Evolutionary conservation across 1,140 invertebrate species (phyloP), one percentile per base, ranked within the genome.

Genomic region (Cephus cinctus): DNA sequence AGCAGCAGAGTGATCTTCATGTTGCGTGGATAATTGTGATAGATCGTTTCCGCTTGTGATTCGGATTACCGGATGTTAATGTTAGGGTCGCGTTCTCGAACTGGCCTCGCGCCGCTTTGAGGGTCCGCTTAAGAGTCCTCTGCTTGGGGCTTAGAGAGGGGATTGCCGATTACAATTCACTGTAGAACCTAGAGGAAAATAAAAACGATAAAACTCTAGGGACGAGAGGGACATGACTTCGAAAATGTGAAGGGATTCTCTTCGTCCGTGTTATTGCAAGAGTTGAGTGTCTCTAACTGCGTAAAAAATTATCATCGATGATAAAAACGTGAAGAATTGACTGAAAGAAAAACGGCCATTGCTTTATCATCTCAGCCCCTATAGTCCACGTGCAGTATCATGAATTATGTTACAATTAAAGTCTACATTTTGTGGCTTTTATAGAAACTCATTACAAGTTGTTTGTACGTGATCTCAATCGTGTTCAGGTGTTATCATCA

Each of bases 21-120:
- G 51, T 32, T 63, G 52, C 54, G 43, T 58, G 54, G 56, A 52
- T 65, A 59, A 62, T 59, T 42, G 49, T 27, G 41, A 44, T 57
- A 52, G 55, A 62, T 30, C 34, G 34, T 12, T 36, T 11, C 11
- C 14, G 34, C 19, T 36, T 18, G 14, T 18, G 34, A 36, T 53
- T 63, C 61, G 57, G 59, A 67, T 59, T 59, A 62, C 55, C 69
- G 73, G 71, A 74, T 69, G 71, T 75, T 70, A 69, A 63, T 67
- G 67, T 71, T 71, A 69, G 72, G 66, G 63, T 73, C 67, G 69
- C 71, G 69, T 75, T 75, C 71, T 76, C 67, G 64, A 61, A 76
- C 73, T 76, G 72, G 69, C 67, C 59, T 69, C 63, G 67, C 69
- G 62, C 56, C 58, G 65, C 65, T 59, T 63, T 56, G 72, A 59